Base-by-base conservation (phyloP, 30 jellyfish, hydroid and myxozoan genomes). In the Chironex yamaguchii region DNA sequence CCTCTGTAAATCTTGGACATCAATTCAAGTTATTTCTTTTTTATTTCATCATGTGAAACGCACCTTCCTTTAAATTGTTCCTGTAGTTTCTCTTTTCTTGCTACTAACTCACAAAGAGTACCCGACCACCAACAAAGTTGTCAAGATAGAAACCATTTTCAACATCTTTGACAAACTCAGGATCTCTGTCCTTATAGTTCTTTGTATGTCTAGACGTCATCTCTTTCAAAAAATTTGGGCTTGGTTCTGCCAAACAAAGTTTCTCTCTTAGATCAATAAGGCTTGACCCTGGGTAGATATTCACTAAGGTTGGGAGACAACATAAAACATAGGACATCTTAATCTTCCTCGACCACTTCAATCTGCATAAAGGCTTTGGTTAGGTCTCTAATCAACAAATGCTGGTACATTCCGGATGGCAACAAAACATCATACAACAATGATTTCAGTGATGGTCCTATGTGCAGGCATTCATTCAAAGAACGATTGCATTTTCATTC, bases 401-500 rank as follows among this genome's bases (percentile, higher is more conserved):
- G 27, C 11, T 52, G 79, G 65, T 70, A 20, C 13, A 71, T 42
- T 66, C 85, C 30, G 62, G 69, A 34, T 51, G 82, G 65, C 71
- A 67, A 23, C 62, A 72, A 35, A 17, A 84, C 91, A 36, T 62
- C 95, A 52, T 49, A 72, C 20, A 84, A 48, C 79, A 73, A 11
- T 4, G 81, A 73, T 50, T 81, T 72, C 22, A 84, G 12, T 65
- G 82, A 28, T 4, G 86, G 84, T 20, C 95, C 91, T 49, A 51
- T 27, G 42, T 71, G 88, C 20, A 84, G 76, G 36, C 95, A 84
- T 31, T 71, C 91, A 49, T 84, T 72, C 34, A 84, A 36, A 22
- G 95, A 84, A 25, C 24, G 52, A 29, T 63, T 72, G 36, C 76
- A 20, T 29, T 49, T 72, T 21, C 66, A 29, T 4, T 54, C 31